Evolutionary conservation across 2,888 invertebrate genomes (phyloP).

Genomic region (Yponomeuta malinellus): DNA sequence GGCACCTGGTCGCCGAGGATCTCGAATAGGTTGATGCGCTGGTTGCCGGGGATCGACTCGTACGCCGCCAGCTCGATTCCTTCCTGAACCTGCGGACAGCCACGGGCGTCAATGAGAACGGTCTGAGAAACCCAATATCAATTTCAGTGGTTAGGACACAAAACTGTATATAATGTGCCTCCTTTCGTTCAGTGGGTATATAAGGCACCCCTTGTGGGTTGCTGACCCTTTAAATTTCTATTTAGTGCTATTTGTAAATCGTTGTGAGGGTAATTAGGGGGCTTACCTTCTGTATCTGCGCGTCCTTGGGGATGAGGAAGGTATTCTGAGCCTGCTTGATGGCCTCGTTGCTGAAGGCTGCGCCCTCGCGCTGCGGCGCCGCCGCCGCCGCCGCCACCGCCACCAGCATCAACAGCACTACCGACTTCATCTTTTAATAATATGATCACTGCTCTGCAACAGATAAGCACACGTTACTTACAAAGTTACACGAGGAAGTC

Average conservation of each 20-base stretch:
- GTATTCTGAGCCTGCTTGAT: conserved; percentile 92
- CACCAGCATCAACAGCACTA: conserved; percentile 58
- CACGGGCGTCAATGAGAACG: background rate
- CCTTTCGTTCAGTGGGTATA: too few species aligned
- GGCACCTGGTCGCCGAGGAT: conserved; percentile 91
- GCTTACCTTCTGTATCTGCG: conserved; percentile 86
- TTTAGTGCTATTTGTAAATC: background rate
- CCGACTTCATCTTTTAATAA: conserved; percentile 42
- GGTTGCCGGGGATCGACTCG: conserved; percentile 90
- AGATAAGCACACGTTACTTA: background rate
- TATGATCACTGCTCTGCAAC: background rate
- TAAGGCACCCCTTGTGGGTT: too few species aligned
- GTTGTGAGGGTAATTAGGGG: background rate
- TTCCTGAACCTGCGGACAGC: conserved; percentile 79
- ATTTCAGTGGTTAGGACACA: too few species aligned
- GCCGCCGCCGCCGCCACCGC: conserved; percentile 70
- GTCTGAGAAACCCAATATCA: background rate
- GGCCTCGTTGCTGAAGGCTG: conserved; percentile 89
- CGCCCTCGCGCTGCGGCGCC: conserved; percentile 85
- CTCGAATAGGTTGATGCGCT: conserved; percentile 88
- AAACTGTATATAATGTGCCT: too few species aligned
- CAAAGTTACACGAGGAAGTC: background rate
- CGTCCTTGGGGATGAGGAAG: conserved; percentile 89
- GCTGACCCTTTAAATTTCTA: too few species aligned
- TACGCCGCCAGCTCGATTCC: conserved; percentile 91